Evolutionary conservation across 2,888 invertebrate genomes (phyloP).

Genomic region (Candidula unifasciata): DNA sequence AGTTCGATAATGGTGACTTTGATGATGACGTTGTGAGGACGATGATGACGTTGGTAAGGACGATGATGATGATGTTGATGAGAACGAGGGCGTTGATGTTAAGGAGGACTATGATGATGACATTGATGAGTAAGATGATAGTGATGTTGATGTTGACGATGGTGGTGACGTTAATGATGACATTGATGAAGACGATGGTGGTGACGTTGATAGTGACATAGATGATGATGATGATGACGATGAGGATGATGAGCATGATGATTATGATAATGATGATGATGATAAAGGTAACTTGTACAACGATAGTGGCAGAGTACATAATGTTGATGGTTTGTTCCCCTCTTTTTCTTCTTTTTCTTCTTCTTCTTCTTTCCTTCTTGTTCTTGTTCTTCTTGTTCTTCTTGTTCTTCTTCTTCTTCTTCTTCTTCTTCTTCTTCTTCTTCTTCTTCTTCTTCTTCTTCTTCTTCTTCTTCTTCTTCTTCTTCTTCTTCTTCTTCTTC

Average conservation of each 20-base stretch:
- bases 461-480: constrained; percentile 3
- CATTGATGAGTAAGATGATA: neutral
- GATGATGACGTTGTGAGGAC: too few relatives aligned
- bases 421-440: neutral
- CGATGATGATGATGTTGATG: neutral
- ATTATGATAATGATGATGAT: neutral
- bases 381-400: neutral
- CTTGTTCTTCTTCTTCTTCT: neutral
- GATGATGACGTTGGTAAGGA: neutral
- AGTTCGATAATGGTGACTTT: neutral
- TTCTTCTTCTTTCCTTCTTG: neutral
- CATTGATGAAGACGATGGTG: too few relatives aligned
- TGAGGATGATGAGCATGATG: too few relatives aligned
- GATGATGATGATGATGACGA: too few relatives aligned
- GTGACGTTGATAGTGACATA: too few relatives aligned
- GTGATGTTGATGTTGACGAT: too few relatives aligned
- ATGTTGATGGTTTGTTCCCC: too few relatives aligned
- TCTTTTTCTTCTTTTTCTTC: neutral
- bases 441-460: neutral
- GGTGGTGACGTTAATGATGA: too few relatives aligned
- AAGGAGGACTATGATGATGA: neutral
- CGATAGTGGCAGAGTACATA: too few relatives aligned
- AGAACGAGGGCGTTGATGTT: neutral
- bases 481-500: neutral
- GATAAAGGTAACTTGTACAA: neutral